These are phyloP conservation scores for Perdita meconis DNA, from an alignment of 2,888 invertebrate genomes.

Conservation along the genomic window DNA sequence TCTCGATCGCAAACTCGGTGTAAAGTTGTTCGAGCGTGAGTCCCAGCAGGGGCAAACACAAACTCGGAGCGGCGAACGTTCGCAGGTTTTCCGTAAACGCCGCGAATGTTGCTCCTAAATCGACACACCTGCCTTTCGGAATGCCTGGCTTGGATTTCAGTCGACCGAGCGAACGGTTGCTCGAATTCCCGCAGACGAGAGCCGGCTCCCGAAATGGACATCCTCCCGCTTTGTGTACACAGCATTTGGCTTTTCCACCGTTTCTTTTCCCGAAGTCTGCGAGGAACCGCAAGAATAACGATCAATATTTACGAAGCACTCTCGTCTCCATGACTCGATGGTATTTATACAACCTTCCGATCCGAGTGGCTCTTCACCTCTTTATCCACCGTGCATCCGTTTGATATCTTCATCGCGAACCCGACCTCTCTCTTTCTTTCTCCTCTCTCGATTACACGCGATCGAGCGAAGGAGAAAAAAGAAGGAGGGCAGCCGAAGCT, in stretches of 20 bases:
- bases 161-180: conserved; percentile 20
- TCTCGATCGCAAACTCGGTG: conserved; percentile 14
- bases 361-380: conserved; percentile 61
- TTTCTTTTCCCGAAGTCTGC: conserved; percentile 39
- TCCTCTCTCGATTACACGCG: conserved; percentile 40
- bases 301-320: conserved; percentile 78
- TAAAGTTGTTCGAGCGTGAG: conserved; percentile 38
- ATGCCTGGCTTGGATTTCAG: conserved; percentile 58
- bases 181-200: conserved; percentile 17
- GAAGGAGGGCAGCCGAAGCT: conserved; percentile 40
- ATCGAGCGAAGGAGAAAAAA: conserved; percentile 8
- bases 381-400: conserved; percentile 73
- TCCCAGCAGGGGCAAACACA: conserved; percentile 24
- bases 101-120: conserved; percentile 31
- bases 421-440: background rate
- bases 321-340: conserved; percentile 65
- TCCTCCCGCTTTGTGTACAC: conserved; percentile 54
- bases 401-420: conserved; percentile 61
- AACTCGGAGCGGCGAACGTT: conserved; percentile 22
- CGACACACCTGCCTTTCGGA: conserved; percentile 63
- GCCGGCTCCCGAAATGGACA: conserved; percentile 40
- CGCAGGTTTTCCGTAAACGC: conserved; percentile 53
- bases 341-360: conserved; percentile 62
- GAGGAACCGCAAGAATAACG: conserved; percentile 62
- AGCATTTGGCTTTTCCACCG: conserved; percentile 67